Conservation (phyloP, 2,113 vertebrate genomes). For the Australoheros scitulus region DNA sequence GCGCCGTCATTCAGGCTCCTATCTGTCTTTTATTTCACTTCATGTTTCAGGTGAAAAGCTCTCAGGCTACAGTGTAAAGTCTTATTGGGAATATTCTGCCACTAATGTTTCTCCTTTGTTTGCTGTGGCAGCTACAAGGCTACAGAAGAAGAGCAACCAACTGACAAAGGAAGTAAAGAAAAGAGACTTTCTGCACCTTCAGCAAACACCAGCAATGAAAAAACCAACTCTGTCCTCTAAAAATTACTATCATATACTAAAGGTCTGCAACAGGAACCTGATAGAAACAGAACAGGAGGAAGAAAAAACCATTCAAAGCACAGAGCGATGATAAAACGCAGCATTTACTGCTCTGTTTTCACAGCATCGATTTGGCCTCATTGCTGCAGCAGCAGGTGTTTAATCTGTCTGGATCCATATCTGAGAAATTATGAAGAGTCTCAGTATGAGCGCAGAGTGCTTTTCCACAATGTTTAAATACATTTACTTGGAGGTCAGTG, state of each 20-base stretch:
- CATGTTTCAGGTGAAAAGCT: constrained; percentile 1
- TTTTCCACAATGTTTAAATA: not conserved
- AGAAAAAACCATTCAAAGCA: not conserved
- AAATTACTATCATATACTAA: not conserved
- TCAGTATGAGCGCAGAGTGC: not conserved
- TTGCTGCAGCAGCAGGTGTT: not conserved
- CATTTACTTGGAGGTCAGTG: not conserved
- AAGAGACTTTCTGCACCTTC: not conserved
- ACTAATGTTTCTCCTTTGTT: not conserved
- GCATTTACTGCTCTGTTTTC: constrained; percentile 1
- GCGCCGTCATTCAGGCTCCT: not conserved
- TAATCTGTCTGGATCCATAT: constrained; percentile 12
- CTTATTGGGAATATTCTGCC: not conserved
- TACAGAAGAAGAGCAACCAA: not conserved
- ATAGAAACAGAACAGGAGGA: not conserved
- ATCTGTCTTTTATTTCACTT: not conserved
- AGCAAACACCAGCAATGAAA: not conserved
- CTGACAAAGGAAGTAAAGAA: not conserved
- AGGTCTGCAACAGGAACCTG: not conserved
- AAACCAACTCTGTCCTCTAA: not conserved
- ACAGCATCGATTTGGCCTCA: not conserved
- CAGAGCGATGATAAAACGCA: not conserved
- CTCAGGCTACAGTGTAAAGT: not conserved
- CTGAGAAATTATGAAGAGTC: constrained; percentile 1
- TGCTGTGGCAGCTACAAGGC: not conserved